These are phyloP conservation scores for Chrysolina americana DNA, from an alignment of 2,888 invertebrate genomes.

Conservation along the genomic window DNA sequence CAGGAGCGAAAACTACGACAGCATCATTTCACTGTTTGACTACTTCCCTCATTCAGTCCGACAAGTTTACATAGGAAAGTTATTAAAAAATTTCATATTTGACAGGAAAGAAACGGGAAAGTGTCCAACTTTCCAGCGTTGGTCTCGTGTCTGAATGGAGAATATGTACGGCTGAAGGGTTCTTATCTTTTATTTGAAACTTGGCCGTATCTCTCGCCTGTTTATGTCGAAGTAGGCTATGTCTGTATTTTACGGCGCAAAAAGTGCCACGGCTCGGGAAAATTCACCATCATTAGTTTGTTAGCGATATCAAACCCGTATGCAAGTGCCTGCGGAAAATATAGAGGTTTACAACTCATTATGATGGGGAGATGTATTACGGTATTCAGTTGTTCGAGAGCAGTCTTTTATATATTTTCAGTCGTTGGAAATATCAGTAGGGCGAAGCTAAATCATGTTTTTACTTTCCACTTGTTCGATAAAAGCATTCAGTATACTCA, in stretches of 20 bases:
- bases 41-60: conserved; percentile 46
- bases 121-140: conserved; percentile 56
- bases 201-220: conserved; percentile 61
- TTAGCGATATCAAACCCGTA: conserved; percentile 5
- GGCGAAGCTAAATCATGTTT: no score
- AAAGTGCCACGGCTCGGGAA: conserved; percentile 51
- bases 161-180: conserved; percentile 51
- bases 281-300: conserved; percentile 3
- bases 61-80: conserved; percentile 58
- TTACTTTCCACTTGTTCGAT: no score
- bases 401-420: no score
- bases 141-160: conserved; percentile 47
- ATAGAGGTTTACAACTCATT: background rate
- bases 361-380: background rate
- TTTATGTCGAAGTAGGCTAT: conserved; percentile 60
- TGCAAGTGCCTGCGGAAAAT: background rate
- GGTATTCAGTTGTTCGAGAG: background rate
- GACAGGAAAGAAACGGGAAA: conserved; percentile 55
- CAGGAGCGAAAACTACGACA: conserved; percentile 22
- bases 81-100: conserved; percentile 61
- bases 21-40: conserved; percentile 41
- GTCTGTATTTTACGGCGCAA: conserved; percentile 61
- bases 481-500: no score
- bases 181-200: conserved; percentile 64
- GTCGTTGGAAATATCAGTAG: no score